Evolutionary conservation across 2,888 invertebrate species (phyloP), one percentile per base, ranked within the genome.

Genomic region (Hemicrepidius hirtus): DNA sequence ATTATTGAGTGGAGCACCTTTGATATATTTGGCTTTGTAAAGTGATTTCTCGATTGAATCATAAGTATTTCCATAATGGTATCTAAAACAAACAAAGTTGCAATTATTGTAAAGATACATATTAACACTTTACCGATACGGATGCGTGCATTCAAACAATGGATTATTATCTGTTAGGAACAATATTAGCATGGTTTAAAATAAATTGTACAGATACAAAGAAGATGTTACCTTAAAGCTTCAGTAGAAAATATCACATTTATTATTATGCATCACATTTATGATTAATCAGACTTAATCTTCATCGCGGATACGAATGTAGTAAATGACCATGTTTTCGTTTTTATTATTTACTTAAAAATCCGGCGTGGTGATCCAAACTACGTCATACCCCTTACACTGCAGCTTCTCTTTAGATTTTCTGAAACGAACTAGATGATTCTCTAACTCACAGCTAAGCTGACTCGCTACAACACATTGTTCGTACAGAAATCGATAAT

Each of bases 11-110:
- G 73, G 24, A 75, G 73, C 62, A 75, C 65, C 73, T 80, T 81
- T 77, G 82, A 80, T 77, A 82, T 80, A 72, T 81, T 79, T 78
- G 83, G 81, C 79, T 82, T 80, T 78, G 85, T 82, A 82, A 85
- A 82, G 80, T 85, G 85, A 77, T 82, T 84, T 81, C 85, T 82
- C 77, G 87, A 85, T 82, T 86, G 86, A 78, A 87, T 86, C 84
- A 87, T 86, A 82, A 86, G 84, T 81, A 86, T 84, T 84, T 87
- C 87, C 87, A 87, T 87, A 82, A 82, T 86, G 81, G 76, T 78
- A 79, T 79, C 82, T 83, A 75, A 41, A 81, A 79, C 55, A 20
- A 21, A n/a, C 21, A n/a, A n/a, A n/a, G n/a, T n/a, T n/a, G n/a
- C n/a, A n/a, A n/a, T n/a, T n/a, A n/a, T n/a, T n/a, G n/a, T n/a